Evolutionary conservation across 2,888 invertebrate species (phyloP).

Genomic region (Fabriciana adippe): DNA sequence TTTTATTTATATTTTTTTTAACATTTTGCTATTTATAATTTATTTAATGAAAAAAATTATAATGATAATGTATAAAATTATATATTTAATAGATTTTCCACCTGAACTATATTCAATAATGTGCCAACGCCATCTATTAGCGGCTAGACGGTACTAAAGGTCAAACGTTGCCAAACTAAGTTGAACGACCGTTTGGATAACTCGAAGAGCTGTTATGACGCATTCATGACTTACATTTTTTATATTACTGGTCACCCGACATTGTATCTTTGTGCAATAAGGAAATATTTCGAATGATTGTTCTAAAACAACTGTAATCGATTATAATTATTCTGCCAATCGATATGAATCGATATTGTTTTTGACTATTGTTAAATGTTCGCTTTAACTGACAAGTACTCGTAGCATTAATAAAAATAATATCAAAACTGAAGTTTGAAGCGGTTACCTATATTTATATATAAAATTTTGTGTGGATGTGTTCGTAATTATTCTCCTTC

Average conservation of each 20-base stretch:
- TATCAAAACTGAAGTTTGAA: too few relatives aligned
- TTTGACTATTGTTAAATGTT: too few relatives aligned
- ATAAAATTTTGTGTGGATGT: too few relatives aligned
- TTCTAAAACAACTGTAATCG: constrained; percentile 3
- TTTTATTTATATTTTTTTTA: too few relatives aligned
- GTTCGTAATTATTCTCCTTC: too few relatives aligned
- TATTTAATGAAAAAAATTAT: too few relatives aligned
- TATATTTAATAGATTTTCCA: constrained; percentile 14
- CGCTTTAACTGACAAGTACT: too few relatives aligned
- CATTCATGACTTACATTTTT: constrained; percentile 47
- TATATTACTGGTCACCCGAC: constrained; percentile 32
- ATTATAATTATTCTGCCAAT: not conserved
- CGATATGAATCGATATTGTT: too few relatives aligned
- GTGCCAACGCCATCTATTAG: constrained; percentile 48
- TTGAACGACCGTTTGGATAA: constrained; percentile 63
- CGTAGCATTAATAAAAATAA: too few relatives aligned
- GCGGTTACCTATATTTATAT: too few relatives aligned
- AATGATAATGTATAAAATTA: constrained; percentile 14
- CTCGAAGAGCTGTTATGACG: constrained; percentile 47
- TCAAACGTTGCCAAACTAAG: constrained; percentile 73
- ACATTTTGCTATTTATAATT: too few relatives aligned
- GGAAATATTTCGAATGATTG: constrained; percentile 1
- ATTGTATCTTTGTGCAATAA: constrained; percentile 34
- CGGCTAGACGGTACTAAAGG: constrained; percentile 62
- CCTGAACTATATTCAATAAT: not conserved